Percentiles rank a stretch among this genome's conserved stretches.
Evolutionary conservation across 2,888 invertebrate genomes (phyloP).

Genomic region (Melangyna quadrimaculata): DNA sequence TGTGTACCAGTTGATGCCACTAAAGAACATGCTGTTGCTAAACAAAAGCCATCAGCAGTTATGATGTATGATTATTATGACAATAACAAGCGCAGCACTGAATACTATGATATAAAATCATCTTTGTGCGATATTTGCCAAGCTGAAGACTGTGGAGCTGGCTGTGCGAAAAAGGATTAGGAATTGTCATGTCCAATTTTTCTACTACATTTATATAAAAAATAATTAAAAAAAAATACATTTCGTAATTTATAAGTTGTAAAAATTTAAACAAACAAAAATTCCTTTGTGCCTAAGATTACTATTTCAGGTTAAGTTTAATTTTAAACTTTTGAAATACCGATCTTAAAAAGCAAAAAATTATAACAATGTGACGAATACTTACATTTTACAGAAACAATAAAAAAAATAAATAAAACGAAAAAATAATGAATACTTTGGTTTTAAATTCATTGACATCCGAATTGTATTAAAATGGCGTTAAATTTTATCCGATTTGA

Average conservation of each 20-base stretch:
- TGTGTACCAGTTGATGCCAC: slow-evolving; percentile 93
- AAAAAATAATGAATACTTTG: not conserved
- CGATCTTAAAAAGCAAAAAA: too few relatives aligned
- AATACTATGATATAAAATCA: slow-evolving; percentile 81
- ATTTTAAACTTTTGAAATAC: slow-evolving; percentile 5
- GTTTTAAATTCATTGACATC: not conserved
- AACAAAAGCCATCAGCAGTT: slow-evolving; percentile 92
- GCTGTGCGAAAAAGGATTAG: slow-evolving; percentile 74
- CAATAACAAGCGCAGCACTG: slow-evolving; percentile 82
- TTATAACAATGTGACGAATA: too few relatives aligned
- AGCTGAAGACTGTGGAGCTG: slow-evolving; percentile 82
- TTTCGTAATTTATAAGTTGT: slow-evolving; percentile 1
- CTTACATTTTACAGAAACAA: slow-evolving; percentile 43
- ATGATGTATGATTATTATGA: slow-evolving; percentile 95
- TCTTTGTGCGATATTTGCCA: slow-evolving; percentile 93
- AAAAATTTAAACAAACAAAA: not conserved
- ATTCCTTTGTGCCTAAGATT: slow-evolving; percentile 55
- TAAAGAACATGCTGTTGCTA: slow-evolving; percentile 91
- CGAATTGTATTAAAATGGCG: too few relatives aligned
- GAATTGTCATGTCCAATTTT: not conserved
- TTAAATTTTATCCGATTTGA: too few relatives aligned
- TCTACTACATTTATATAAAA: too few relatives aligned
- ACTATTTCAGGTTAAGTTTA: slow-evolving; percentile 43
- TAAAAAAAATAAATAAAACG: slow-evolving; percentile 10
- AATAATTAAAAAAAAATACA: not conserved